Conservation (phyloP, 2,888 invertebrate genomes). For the Daptonema setosum region DNA sequence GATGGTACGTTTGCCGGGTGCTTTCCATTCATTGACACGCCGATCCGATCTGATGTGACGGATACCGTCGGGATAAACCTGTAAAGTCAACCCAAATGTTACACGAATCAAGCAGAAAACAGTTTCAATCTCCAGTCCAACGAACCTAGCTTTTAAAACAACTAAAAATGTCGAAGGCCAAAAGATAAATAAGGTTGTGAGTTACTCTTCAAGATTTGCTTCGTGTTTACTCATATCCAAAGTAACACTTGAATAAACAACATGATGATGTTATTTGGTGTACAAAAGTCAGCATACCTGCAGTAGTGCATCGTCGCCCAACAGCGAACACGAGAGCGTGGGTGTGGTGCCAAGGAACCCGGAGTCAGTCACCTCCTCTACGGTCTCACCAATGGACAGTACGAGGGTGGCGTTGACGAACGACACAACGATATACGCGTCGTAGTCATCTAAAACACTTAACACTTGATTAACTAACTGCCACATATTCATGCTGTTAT, state of each 20-base stretch:
- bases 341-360: slow-evolving; percentile 96
- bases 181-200: too few species aligned
- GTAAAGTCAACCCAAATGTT: slow-evolving; percentile 15
- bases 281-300: slow-evolving; percentile 46
- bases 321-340: slow-evolving; percentile 84
- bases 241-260: too few species aligned
- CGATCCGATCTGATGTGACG: slow-evolving; percentile 92
- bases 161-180: not conserved
- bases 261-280: too few species aligned
- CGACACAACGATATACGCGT: slow-evolving; percentile 98
- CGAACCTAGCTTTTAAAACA: not conserved
- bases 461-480: slow-evolving; percentile 20
- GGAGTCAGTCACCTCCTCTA: slow-evolving; percentile 99
- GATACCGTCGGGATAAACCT: slow-evolving; percentile 92
- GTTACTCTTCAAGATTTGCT: too few species aligned
- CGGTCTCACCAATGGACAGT: slow-evolving; percentile 93
- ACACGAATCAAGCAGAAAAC: slow-evolving; percentile 3
- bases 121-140: not conserved
- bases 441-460: slow-evolving; percentile 95
- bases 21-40: slow-evolving; percentile 96
- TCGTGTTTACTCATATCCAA: too few species aligned
- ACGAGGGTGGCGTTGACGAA: slow-evolving; percentile 96
- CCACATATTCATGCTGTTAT: too few species aligned
- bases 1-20: slow-evolving; percentile 85
- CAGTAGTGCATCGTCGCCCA: slow-evolving; percentile 88